Base-by-base conservation (phyloP, 2,113 vertebrate genomes). In the Irena cyanogastra region DNA sequence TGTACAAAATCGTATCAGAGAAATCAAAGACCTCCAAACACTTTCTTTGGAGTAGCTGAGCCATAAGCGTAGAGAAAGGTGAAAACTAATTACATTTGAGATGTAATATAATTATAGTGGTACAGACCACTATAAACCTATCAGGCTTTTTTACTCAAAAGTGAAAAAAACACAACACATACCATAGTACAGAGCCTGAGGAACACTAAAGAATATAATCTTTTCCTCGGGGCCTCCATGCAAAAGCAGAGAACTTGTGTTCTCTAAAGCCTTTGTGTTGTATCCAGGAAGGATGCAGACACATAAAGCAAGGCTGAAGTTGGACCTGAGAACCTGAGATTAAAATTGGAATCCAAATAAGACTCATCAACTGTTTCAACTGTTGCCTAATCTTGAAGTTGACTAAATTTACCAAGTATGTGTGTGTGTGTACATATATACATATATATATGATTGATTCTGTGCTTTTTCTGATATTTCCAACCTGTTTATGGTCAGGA, bases 61-160 rank as follows among this genome's bases (percentile, higher is more conserved):
- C 45, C 37, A 28, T 61, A 76, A 79, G n/a, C 10, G 1, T 9
- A 23, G 69, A 49, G 49, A 79, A 59, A 81, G 42, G 31, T 83
- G n/a, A 87, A 94, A 79, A 65, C 69, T 22, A 75, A 47, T 76
- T 94, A 71, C 70, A 89, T 97, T 88, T 94, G 56, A 96, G 80
- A 92, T 93, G 89, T 94, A n/a, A n/a, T n/a, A n/a, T n/a, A n/a
- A n/a, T n/a, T n/a, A n/a, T n/a, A n/a, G n/a, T n/a, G n/a, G 60
- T 92, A 92, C 50, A 95, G 93, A 96, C 76, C 83, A 83, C 64
- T 50, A 72, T 10, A 47, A 93, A 95, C 3, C 50, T 87, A 1
- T 65, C 60, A 64, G 41, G 63, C 83, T 80, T 45, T 91, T 91
- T 97, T 75, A 93, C 53, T 92, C 87, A 83, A 68, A 75, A 68